Evolutionary conservation across 2,888 invertebrate species (phyloP).

Genomic region (Himalopsyche kuldschensis): DNA sequence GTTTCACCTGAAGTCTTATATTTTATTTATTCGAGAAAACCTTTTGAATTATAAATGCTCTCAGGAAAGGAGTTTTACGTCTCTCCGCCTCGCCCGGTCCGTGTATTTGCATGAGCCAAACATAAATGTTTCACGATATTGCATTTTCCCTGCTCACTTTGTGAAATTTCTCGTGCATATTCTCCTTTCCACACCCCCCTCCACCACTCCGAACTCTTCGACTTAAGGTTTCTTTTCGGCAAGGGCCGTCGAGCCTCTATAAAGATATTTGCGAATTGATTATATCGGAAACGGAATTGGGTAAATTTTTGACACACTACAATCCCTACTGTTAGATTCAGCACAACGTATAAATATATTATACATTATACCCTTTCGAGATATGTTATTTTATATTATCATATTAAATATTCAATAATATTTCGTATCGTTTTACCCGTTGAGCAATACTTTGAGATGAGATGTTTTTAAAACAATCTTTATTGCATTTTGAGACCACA

Average conservation of each 20-base stretch:
- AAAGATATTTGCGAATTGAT: no score
- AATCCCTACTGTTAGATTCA: no score
- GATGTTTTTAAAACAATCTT: no score
- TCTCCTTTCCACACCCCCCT: not conserved
- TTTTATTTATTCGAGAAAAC: not conserved
- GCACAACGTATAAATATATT: no score
- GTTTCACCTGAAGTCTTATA: not conserved
- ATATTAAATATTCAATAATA: no score
- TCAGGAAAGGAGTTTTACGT: not conserved
- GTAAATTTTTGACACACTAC: no score
- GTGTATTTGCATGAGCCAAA: not conserved
- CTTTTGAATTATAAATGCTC: not conserved
- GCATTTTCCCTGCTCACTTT: not conserved
- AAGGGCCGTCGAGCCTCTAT: not conserved
- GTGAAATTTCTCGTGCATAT: not conserved
- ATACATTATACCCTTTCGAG: no score
- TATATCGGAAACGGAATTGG: no score
- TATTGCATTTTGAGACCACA: no score
- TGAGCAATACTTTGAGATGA: no score
- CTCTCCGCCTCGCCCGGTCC: not conserved
- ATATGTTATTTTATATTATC: no score
- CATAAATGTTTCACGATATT: slow-evolving; percentile 7
- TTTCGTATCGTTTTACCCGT: no score
- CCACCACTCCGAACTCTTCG: not conserved
- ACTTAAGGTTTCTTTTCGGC: not conserved